Evolutionary conservation across 23 tunicate species (phyloP), one percentile per base, ranked within the genome.

Genomic region (Trididemnum miniatum): DNA sequence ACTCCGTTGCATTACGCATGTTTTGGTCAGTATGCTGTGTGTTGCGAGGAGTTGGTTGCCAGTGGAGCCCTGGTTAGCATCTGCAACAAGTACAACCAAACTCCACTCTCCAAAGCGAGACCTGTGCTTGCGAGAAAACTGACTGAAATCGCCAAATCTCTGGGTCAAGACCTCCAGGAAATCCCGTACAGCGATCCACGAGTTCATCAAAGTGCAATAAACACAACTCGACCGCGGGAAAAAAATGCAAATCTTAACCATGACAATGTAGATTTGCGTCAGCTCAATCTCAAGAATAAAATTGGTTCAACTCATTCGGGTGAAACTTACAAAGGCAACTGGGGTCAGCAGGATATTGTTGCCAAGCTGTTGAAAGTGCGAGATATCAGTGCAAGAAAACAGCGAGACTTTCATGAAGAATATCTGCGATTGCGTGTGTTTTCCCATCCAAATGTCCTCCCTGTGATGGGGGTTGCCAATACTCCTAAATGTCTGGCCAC

Each of bases 1-100:
- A 84, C 96, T 4, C 96, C 99, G 4, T 73, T 96, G 60, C 99
- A 96, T 51, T 96, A 96, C 59, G 92, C 99, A 23, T 96, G 99
- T 69, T 96, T 96, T 63, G 85, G 91, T 31, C 90, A 96, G 20
- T 77, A 90, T 69, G 87, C 91, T 15, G 86, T 82, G 15, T 85
- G 92, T 72, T 88, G 92, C 7, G 92, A 90, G 29, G 97, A 86
- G 40, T 60, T 96, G 66, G 96, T 96, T 36, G 77, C 86, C 18
- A 44, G 49, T 57, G 99, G 99, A 22, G 99, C 87, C 0, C 31
- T 86, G 1, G 92, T 96, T 15, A 71, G 83, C 26, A 92, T 96
- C 72, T 86, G 96, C 76, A 96, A 96, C 71, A 96, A 96, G 44
- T 92, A 80, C 31, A 89, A 89, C 2, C 97, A 96, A 80, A 85